These are phyloP conservation scores for Brachyhypopomus gauderio DNA, from an alignment of 2,113 vertebrate species.

Conservation along the genomic window DNA sequence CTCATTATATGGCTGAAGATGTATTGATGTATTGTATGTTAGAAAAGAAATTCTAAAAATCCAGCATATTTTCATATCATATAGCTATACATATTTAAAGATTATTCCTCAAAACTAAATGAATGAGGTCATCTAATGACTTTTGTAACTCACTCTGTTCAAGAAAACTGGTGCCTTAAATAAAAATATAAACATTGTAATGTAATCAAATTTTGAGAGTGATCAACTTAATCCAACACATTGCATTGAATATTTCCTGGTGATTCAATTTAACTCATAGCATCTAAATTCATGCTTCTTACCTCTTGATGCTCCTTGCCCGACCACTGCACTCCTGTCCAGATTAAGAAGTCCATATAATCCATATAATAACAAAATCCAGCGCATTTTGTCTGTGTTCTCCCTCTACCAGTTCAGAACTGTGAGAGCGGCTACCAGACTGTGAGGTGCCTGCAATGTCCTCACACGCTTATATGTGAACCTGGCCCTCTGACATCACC, in stretches of 20 bases:
- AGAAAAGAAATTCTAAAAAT: background rate
- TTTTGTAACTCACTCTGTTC: too few species aligned
- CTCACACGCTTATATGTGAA: constrained; percentile 29
- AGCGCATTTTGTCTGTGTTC: constrained; percentile 23
- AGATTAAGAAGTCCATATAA: constrained; percentile 25
- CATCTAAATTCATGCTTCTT: background rate
- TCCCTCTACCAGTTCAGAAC: background rate
- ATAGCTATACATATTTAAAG: background rate
- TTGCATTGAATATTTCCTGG: background rate
- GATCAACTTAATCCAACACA: background rate
- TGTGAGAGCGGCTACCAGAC: constrained; percentile 5
- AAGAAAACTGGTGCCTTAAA: too few species aligned
- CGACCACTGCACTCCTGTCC: background rate
- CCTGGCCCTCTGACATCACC: constrained; percentile 36
- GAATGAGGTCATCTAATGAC: too few species aligned
- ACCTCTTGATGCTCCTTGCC: constrained; percentile 34
- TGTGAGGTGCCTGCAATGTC: constrained; percentile 2
- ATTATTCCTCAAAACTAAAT: too few species aligned
- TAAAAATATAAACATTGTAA: too few species aligned
- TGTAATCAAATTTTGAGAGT: too few species aligned
- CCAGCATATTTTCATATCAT: background rate
- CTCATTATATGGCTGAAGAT: too few species aligned
- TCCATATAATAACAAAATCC: constrained; percentile 29
- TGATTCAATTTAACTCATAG: background rate
- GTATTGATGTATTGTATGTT: too few species aligned